A percentile compares a stretch with the other conserved stretches of the same genome.
Evolutionary conservation across 1,140 invertebrate species (phyloP).

Genomic region (Apocrypta bakeri): DNA sequence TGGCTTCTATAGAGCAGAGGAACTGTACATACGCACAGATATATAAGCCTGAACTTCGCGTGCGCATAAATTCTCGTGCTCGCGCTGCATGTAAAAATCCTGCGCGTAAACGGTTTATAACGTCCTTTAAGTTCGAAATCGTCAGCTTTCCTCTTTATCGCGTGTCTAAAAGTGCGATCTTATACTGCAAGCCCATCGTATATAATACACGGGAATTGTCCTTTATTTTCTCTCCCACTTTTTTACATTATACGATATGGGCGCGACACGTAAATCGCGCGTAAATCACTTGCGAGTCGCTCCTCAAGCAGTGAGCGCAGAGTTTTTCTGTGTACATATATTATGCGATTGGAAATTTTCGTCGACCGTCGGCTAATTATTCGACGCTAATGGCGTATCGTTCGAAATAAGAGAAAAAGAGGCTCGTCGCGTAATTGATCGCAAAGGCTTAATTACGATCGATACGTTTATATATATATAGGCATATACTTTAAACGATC

Average conservation of each 20-base stretch:
- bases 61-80: background rate
- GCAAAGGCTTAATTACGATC: background rate
- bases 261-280: conserved; percentile 28
- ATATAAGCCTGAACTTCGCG: background rate
- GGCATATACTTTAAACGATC: background rate
- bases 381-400: background rate
- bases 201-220: background rate
- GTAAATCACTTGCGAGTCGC: conserved; percentile 28
- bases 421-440: background rate
- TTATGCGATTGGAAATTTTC: background rate
- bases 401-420: background rate
- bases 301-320: too few species aligned
- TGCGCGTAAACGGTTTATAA: background rate
- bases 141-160: conserved; percentile 20
- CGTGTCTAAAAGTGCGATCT: conserved; percentile 1
- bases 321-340: too few species aligned
- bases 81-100: background rate
- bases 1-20: too few species aligned
- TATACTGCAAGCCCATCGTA: background rate
- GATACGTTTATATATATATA: background rate
- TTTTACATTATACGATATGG: too few species aligned
- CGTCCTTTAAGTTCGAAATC: background rate
- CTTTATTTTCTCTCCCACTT: too few species aligned
- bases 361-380: background rate
- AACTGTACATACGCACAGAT: too few species aligned